Evolutionary conservation across 2,888 invertebrate genomes (phyloP).

Genomic region (Argynnis bischoffii): DNA sequence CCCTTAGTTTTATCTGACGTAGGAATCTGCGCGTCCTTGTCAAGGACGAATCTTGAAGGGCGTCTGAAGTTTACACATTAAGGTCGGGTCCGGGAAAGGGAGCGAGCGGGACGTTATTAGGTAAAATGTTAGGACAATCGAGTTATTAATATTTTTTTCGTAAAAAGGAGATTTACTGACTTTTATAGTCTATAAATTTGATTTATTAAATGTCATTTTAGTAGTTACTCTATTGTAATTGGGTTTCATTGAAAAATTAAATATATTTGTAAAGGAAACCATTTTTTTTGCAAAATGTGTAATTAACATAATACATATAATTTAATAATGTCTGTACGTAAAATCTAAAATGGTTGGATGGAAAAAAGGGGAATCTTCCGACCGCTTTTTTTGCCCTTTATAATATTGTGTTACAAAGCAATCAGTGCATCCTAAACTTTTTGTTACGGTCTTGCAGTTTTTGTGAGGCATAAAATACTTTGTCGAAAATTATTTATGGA

Average conservation of each 20-base stretch:
- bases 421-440: constrained; percentile 1
- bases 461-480: constrained; percentile 5
- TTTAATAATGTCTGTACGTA: too few relatives aligned
- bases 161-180: too few relatives aligned
- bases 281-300: too few relatives aligned
- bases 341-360: too few relatives aligned
- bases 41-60: constrained; percentile 23
- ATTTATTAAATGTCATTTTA: too few relatives aligned
- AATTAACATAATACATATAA: too few relatives aligned
- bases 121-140: not conserved
- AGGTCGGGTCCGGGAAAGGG: not conserved
- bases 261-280: too few relatives aligned
- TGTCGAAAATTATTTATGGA: not conserved
- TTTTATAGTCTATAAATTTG: too few relatives aligned
- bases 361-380: not conserved
- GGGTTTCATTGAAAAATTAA: too few relatives aligned
- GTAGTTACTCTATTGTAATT: too few relatives aligned
- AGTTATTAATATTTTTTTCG: too few relatives aligned
- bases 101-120: not conserved
- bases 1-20: constrained; percentile 19
- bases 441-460: not conserved
- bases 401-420: constrained; percentile 13
- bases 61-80: constrained; percentile 21
- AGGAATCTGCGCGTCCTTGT: constrained; percentile 20
- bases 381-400: not conserved